Conservation (phyloP, 2,888 invertebrate species). For the Eutolmus rufibarbis region DNA sequence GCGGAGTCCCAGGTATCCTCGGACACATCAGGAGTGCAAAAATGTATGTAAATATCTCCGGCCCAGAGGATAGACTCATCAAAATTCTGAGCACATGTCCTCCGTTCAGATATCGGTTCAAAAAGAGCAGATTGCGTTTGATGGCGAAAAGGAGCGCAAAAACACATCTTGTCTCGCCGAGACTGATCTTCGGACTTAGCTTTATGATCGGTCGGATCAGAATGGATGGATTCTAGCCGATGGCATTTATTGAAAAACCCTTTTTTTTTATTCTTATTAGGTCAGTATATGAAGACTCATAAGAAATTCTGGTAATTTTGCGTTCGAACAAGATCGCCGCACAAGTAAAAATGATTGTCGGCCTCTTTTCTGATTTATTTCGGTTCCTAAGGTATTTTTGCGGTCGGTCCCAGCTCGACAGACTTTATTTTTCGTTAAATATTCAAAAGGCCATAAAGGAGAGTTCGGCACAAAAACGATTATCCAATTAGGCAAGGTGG, state of each 20-base stretch:
- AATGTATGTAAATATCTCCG: constrained; percentile 32
- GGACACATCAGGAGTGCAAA: constrained; percentile 25
- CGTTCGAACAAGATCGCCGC: constrained; percentile 17
- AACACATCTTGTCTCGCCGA: constrained; percentile 26
- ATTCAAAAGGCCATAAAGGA: not conserved
- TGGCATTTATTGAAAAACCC: constrained; percentile 26
- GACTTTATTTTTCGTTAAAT: not conserved
- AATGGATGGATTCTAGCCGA: constrained; percentile 34
- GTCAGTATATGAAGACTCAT: not conserved
- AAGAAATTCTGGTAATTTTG: constrained; percentile 28
- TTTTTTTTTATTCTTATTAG: not conserved
- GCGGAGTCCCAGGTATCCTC: not conserved
- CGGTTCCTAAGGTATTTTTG: constrained; percentile 1
- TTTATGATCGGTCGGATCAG: constrained; percentile 31
- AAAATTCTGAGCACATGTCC: constrained; percentile 42
- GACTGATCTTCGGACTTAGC: constrained; percentile 4
- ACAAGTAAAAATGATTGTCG: constrained; percentile 32
- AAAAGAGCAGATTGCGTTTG: not conserved
- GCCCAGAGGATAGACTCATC: constrained; percentile 31
- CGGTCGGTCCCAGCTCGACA: not conserved
- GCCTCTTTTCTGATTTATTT: constrained; percentile 36
- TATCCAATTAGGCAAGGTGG: constrained; percentile 34
- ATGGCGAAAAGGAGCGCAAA: not conserved
- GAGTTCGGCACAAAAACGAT: constrained; percentile 10
- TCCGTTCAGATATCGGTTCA: constrained; percentile 10